Evolutionary conservation across 2,888 invertebrate genomes (phyloP), one percentile per base, ranked within the genome.

Genomic region (Catocala nupta): DNA sequence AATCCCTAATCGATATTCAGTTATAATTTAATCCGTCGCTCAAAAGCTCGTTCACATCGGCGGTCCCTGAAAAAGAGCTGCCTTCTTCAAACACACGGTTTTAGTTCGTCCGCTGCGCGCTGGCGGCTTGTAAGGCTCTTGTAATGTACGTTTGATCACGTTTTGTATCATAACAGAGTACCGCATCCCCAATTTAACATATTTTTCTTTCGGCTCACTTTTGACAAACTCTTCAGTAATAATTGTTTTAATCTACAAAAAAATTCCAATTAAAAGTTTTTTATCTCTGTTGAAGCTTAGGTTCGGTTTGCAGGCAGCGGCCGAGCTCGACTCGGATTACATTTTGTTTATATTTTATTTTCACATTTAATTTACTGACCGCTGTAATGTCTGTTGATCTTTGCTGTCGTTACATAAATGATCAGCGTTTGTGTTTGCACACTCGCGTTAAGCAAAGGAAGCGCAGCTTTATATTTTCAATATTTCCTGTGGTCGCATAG

Each of bases 211-310:
- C 62, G 71, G 70, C 70, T 77, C 77, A 83, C 80, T 85, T 83
- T 75, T 82, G 80, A 84, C 81, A 82, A 87, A 84, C 81, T 87
- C 81, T 69, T 71, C 77, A 73, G 82, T 84, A 84, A 86, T 90
- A 88, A 91, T 89, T 90, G 87, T 90, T 90, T 88, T 88, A 90
- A 90, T 90, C 89, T 86, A 84, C 86, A 83, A 87, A 90, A n/a
- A 89, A 89, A 88, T 82, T 86, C 86, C 87, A 90, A 90, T 91
- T 89, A 90, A 91, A 91, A 89, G 83, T 90, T 91, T 88, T 87
- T 87, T 89, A 87, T 89, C 89, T 88, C 84, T 85, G 81, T 80
- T 77, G 78, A 78, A 84, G 89, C 88, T 90, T 86, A 86, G 82
- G 81, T 82, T 81, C 78, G 82, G 85, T 83, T 83, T 82, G 83